A percentile compares a stretch with the other conserved stretches of the same genome.
Conservation (phyloP, 2,797 vertebrate genomes). For the Scleropages formosus region DNA sequence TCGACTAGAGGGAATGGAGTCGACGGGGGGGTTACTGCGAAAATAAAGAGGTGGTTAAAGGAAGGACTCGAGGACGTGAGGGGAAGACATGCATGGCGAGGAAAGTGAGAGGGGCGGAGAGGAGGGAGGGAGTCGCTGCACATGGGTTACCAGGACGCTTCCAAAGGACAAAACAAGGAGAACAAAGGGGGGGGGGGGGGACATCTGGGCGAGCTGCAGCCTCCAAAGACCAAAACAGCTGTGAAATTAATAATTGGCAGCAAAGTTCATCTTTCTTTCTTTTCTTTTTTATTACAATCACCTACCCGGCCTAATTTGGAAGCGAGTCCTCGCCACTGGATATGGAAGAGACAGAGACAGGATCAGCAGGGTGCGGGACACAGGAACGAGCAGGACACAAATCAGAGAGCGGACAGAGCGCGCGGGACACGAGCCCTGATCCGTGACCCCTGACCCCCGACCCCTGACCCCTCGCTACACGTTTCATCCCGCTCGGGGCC, state of each 20-base stretch:
- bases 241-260: conserved; percentile 29
- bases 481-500: too few relatives aligned
- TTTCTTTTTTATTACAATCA: conserved; percentile 51
- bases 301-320: conserved; percentile 97
- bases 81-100: conserved; percentile 6
- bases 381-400: not conserved
- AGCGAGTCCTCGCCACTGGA: conserved; percentile 88
- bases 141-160: not conserved
- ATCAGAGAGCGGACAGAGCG: not conserved
- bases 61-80: not conserved
- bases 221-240: conserved; percentile 49
- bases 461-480: too few relatives aligned
- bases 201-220: conserved; percentile 15
- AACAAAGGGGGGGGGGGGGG: conserved; percentile 1
- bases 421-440: not conserved
- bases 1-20: conserved; percentile 4
- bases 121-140: not conserved
- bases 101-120: not conserved
- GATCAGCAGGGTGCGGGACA: conserved; percentile 39
- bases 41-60: conserved; percentile 8
- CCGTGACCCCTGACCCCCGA: too few relatives aligned
- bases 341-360: conserved; percentile 71
- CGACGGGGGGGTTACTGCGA: not conserved
- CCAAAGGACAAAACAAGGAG: not conserved
- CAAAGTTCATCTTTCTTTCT: conserved; percentile 19